Conservation (phyloP, 2,113 vertebrate species). For the Rhegmatorhina hoffmannsi region DNA sequence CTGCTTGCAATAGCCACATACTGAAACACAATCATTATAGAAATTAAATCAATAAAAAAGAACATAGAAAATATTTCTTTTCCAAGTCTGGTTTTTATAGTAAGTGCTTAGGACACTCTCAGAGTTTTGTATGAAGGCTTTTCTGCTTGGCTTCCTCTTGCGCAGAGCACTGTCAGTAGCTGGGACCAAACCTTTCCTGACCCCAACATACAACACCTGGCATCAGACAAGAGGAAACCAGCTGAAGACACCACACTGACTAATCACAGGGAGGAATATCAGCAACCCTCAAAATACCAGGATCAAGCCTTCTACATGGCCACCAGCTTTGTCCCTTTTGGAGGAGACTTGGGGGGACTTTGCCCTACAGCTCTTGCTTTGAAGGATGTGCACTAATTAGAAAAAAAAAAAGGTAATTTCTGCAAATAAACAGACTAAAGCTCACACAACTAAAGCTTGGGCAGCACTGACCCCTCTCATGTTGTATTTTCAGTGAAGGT, state of each 20-base stretch:
- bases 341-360: not conserved
- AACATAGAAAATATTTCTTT: not conserved
- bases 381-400: not conserved
- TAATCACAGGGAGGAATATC: not conserved
- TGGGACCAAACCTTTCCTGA: not conserved
- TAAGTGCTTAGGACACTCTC: not conserved
- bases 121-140: not conserved
- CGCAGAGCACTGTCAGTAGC: not conserved
- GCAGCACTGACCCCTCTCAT: not conserved
- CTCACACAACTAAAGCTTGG: not conserved
- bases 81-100: not conserved
- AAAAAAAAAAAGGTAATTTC: not conserved
- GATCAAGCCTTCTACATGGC: not conserved
- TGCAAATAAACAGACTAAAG: not conserved
- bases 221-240: not conserved
- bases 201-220: not conserved
- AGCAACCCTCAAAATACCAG: not conserved
- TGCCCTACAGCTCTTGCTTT: not conserved
- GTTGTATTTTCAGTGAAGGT: not conserved
- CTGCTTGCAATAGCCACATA: not conserved
- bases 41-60: not conserved
- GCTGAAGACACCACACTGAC: not conserved
- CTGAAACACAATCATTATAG: not conserved
- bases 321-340: fast-evolving
- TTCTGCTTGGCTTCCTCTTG: not conserved